Base-by-base conservation (phyloP, 1,140 invertebrate genomes). In the Pogonus chalceus region DNA sequence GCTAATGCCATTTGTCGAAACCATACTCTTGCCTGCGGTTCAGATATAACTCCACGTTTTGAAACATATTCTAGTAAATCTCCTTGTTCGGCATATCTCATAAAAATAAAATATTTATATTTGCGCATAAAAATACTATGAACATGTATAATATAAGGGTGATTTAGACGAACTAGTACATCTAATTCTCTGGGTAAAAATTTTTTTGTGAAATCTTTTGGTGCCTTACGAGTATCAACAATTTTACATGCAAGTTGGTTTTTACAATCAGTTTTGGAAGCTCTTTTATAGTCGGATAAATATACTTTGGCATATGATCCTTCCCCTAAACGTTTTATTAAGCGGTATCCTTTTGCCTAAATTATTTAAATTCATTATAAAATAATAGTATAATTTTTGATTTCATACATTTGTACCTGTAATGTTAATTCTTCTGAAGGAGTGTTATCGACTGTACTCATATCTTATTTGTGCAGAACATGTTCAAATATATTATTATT, bases 111-210 rank as follows among this genome's bases (percentile, higher is more conserved):
- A 63, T 83, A 85, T 62, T 79, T 82, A 1, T 69, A 72, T 55
- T 67, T 63, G 18, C 75, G 73, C 64, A 83, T 79, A 54, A 84
- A 80, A 56, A 85, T 83, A 62, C 81, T 81, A 23, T 82, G 81
- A 20, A 86, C 77, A 55, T 81, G 72, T 0, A 88, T 76, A 2
- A 89, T 75, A 58, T 86, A 79, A 0, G 85, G 85, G 62, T 90
- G 86, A 62, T 82, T 81, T 4, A 89, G 60, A 60, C 83, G 78
- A 14, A 79, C 72, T 10, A 86, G 65, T 18, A 87, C 79, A 47
- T 85, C 79, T 2, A 89, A 69, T 68, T 90, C 87, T 18, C 87
- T 70, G 0, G 85, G 84, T 23, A 89, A 70, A 68, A 89, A 89
- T 65, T 88, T 84, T 4, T 78, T 70, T 18, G 84, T 74, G 60